Conservation (phyloP, 2,113 vertebrate species). For the Ahaetulla prasina region DNA sequence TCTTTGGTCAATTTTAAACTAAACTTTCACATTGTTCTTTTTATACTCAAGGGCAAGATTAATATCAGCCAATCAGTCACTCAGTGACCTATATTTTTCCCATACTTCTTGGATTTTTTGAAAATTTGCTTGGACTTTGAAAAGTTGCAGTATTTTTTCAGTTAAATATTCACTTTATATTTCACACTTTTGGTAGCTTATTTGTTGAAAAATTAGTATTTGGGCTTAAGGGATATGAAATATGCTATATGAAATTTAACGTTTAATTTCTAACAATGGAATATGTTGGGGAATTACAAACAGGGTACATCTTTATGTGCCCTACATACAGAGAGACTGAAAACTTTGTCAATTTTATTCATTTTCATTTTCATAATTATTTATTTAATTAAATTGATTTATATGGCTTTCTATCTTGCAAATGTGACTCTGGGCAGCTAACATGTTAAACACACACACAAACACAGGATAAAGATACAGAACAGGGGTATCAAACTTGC, state of each 20-base stretch:
- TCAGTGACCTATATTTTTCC: background rate
- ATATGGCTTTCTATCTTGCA: background rate
- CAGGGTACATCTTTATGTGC: background rate
- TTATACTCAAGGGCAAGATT: slow-evolving; percentile 2
- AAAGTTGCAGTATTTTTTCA: background rate
- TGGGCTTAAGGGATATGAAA: background rate
- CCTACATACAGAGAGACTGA: background rate
- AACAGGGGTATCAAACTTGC: background rate
- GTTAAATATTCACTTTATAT: background rate
- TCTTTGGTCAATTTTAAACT: slow-evolving; percentile 23
- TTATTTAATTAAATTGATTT: slow-evolving; percentile 15
- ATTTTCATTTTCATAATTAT: background rate
- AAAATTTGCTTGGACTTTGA: background rate
- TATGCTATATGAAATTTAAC: background rate
- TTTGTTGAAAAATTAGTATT: background rate
- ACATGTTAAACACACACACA: background rate
- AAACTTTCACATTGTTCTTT: slow-evolving; percentile 18
- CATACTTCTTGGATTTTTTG: background rate
- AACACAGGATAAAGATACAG: too few species aligned
- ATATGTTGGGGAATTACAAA: background rate
- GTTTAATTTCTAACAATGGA: background rate
- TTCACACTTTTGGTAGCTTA: background rate
- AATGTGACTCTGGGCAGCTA: background rate
- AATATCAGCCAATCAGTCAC: background rate
- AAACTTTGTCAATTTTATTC: background rate